Base-by-base conservation (phyloP, 2,113 vertebrate genomes). In the Mixornis gularis region DNA sequence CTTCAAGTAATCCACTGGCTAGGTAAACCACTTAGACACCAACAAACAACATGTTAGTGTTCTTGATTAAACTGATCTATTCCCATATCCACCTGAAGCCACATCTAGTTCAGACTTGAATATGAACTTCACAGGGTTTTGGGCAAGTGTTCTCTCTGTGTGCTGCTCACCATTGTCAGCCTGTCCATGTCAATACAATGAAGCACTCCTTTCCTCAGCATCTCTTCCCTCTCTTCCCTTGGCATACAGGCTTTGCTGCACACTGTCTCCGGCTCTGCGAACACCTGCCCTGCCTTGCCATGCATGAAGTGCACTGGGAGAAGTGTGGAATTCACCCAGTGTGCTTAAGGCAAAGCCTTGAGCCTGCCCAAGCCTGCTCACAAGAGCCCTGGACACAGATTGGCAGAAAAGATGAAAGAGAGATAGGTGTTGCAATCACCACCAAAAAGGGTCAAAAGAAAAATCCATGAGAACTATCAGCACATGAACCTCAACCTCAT, bases 381-480 rank as follows among this genome's bases (percentile, higher is more conserved):
- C 27, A 53, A 30, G 12, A 60, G 13, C 41, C 7, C 24, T 16
- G 20, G 43, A 53, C 9, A 44, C 5, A 49, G 52, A 71, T 21
- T 0, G 3, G 26, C 21, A 44, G 51, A 51, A 64, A 59, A 40
- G 13, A 40, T 26, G 22, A 56, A 12, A 62, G 44, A 58, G 44
- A 48, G 10, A 7, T 13, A 18, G 1, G 0, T 24, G 18, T 44
- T 59, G 36, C 21, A n/a, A 13, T 0, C n/a, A 8, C 18, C 13
- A 30, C 65, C 25, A 49, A 30, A 72, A 78, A 46, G 1, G 2
- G 4, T 6, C 40, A 11, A 5, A 62, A 73, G 30, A 52, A 10
- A 8, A 38, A 17, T 25, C 27, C 4, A 1, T 56, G 41, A 73
- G 65, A 53, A 8, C 8, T n/a, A 13, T 16, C 36, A 27, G 24